Evolutionary conservation across 1,140 invertebrate species (phyloP), one percentile per base, ranked within the genome.

Genomic region (Ladona fulva): DNA sequence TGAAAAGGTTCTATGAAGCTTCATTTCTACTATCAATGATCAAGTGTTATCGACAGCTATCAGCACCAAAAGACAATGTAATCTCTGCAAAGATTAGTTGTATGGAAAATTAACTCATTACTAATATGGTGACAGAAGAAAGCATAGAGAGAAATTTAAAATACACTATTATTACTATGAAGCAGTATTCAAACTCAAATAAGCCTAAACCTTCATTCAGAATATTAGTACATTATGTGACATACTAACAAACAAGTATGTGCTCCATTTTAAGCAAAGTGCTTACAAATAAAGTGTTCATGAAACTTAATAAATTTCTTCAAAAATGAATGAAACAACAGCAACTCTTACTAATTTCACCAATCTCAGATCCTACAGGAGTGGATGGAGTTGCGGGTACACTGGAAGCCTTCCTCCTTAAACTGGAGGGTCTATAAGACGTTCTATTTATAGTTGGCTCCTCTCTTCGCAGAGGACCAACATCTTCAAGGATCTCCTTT

Each of bases 331-430:
- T 22, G 3, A 66, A 66, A 66, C 14, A 22, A 66, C 44, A 66
- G 52, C 1, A 19, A 22, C n/a, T 75, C 85, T 80, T 78, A 59
- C 76, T 22, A 74, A 73, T 76, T 73, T 76, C 75, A 81, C 80
- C 80, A 42, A 82, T 78, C 25, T 83, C 82, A 74, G 79, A 79
- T 29, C 79, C 79, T 24, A 82, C 89, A 1, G 92, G 92, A 74
- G 92, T 94, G 74, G 92, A 93, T n/a, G 93, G 93, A 1, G 93
- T 94, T 1, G 92, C 92, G 75, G 93, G 93, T 52, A 94, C 93
- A 83, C 92, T 94, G 76, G 91, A 93, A 8, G 93, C 92, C 87
- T 94, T 94, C 80, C 92, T 87, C 77, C 90, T 89, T 19, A 92
- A 86, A 66, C 90, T 89, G 76, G 88, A 87, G 3, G 88, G 87